phyloP scores from a whole-genome alignment of 2,797 vertebrate species.

The Pangasius djambal region DNA sequence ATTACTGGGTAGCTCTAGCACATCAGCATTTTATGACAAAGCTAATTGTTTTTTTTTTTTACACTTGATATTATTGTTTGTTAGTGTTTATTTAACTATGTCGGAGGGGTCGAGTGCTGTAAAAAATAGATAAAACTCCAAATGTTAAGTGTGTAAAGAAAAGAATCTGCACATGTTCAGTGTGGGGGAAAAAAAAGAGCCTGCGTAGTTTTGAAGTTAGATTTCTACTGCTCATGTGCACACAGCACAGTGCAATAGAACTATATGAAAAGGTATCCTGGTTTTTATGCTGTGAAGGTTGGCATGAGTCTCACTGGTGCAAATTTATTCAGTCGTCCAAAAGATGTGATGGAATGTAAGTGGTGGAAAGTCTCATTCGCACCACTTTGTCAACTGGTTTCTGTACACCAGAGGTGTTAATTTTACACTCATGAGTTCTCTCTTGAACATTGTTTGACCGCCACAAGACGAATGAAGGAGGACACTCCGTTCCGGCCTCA shows the following conservation, averaged over 20 bases:
- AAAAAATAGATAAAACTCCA: neutral
- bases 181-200: neutral
- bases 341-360: constrained; percentile 12
- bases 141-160: neutral
- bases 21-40: constrained; percentile 1
- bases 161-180: neutral
- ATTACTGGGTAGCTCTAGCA: neutral
- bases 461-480: constrained; percentile 7
- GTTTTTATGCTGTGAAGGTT: neutral
- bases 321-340: constrained; percentile 4
- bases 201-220: neutral
- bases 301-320: neutral
- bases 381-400: neutral
- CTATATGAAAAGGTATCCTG: neutral
- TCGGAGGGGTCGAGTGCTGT: neutral
- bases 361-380: constrained; percentile 20
- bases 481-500: neutral
- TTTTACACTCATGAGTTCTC: constrained; percentile 12
- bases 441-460: constrained; percentile 6
- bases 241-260: too few relatives aligned
- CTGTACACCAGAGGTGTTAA: constrained; percentile 11
- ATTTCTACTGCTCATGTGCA: neutral
- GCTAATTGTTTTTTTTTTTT: neutral
- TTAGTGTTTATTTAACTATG: neutral
- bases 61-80: neutral